Evolutionary conservation across 1,140 invertebrate species (phyloP), one percentile per base, ranked within the genome.

Genomic region (Eriocheir sinensis): DNA sequence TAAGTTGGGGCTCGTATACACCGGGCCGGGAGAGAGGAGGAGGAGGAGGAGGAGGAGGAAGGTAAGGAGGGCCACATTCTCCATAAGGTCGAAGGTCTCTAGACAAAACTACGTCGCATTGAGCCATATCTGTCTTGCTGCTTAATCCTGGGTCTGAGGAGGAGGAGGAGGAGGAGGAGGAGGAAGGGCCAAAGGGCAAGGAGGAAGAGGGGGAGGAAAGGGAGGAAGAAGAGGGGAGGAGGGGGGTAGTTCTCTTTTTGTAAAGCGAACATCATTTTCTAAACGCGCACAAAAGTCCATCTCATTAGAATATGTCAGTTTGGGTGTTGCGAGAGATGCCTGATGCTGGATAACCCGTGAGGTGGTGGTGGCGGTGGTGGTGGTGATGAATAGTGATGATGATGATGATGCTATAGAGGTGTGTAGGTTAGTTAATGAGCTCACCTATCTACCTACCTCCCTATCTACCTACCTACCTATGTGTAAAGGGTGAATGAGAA

Each of bases 281-380:
- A 89, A 93, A 79, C 53, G 85, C 53, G 72, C 83, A 93, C 85
- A 93, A 86, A 93, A 93, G 92, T 93, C 92, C 85, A 79, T 93
- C 92, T 93, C 92, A 93, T 93, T 93, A 93, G 92, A 89, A 89
- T 93, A 89, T 93, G 85, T 93, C 92, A 89, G 92, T 93, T 93
- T 93, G 92, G 92, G 53, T 93, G 92, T 88, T 93, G 92, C 85
- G 79, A 36, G 41, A 72, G 44, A 27, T 88, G 92, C 92, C 85
- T 48, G 53, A 60, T 89, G 92, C 40, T 27, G 53, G 85, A 93
- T 93, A 86, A 79, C 34, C 34, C 60, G 53, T 17, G 40, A 48
- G 40, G 21, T 44, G 91, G 81, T 72, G 41, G 60, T 81, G 79
- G 60, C 40, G 79, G 38, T 41, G 90, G 3, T 27, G 9, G 60